These are phyloP conservation scores for Gryllus longicercus DNA, from an alignment of 2,888 invertebrate species.

Conservation along the genomic window DNA sequence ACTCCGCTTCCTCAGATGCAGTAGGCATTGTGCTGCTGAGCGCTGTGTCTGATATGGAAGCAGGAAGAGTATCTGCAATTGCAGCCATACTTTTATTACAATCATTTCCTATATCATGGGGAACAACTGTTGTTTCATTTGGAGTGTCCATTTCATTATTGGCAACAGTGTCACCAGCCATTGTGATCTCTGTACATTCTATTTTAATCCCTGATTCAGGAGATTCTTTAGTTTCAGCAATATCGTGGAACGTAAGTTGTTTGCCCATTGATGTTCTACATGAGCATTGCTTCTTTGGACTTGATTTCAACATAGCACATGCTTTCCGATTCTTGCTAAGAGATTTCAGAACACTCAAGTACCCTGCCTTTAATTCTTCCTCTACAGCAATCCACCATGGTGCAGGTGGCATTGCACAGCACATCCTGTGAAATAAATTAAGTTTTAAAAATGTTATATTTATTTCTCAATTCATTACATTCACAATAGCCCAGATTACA, in stretches of 20 bases:
- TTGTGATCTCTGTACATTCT: background rate
- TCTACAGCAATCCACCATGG: slow-evolving; percentile 43
- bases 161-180: background rate
- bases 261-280: background rate
- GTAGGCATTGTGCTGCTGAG: no score
- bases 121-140: background rate
- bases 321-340: slow-evolving; percentile 75
- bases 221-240: background rate
- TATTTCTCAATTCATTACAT: background rate
- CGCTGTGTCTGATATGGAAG: background rate
- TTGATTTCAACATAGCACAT: slow-evolving; percentile 69
- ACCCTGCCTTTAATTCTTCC: slow-evolving; percentile 65
- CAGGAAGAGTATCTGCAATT: background rate
- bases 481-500: no score
- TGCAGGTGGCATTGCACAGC: slow-evolving; percentile 40
- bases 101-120: background rate
- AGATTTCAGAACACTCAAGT: slow-evolving; percentile 67
- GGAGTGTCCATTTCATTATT: background rate
- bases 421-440: slow-evolving; percentile 36
- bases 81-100: background rate
- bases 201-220: background rate
- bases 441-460: background rate
- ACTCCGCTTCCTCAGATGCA: background rate
- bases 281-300: slow-evolving; percentile 67
- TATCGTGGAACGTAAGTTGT: background rate